These are phyloP conservation scores for Chlamydotis undulata DNA, from an alignment of 2,113 vertebrate genomes.

Conservation along the genomic window DNA sequence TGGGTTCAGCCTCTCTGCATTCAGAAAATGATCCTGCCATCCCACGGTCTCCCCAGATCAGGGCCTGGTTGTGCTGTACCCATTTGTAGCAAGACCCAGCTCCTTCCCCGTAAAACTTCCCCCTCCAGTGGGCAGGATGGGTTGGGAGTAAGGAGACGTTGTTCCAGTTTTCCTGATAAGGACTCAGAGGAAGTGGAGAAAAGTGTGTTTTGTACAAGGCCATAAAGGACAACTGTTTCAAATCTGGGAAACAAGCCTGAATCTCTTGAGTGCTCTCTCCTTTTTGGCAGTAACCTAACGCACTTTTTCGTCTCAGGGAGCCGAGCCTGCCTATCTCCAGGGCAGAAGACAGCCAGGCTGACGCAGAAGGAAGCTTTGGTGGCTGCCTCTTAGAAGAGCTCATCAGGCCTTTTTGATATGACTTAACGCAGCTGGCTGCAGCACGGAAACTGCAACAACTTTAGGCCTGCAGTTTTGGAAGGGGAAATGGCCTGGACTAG, in stretches of 20 bases:
- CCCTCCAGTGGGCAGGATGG: fast-evolving
- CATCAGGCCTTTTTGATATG: neutral
- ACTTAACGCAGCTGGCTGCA: neutral
- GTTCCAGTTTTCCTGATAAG: neutral
- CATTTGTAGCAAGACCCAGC: neutral
- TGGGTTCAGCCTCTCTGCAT: neutral
- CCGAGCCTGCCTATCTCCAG: neutral
- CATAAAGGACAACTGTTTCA: neutral
- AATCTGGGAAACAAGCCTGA: conserved; percentile 11
- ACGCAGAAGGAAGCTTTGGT: neutral
- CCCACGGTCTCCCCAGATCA: neutral
- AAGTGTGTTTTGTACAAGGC: neutral
- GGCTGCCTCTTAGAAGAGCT: neutral
- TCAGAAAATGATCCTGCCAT: neutral
- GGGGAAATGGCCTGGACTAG: neutral
- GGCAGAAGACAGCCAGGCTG: neutral
- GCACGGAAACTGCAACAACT: fast-evolving
- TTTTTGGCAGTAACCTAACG: neutral
- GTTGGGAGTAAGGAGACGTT: neutral
- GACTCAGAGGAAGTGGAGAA: neutral
- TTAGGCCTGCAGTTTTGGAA: neutral
- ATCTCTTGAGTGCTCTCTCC: neutral
- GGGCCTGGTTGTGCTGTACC: neutral
- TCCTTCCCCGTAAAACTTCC: neutral
- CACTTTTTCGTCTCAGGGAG: neutral